These are phyloP conservation scores for Sericinus montela DNA, from an alignment of 2,888 invertebrate species.

Conservation along the genomic window DNA sequence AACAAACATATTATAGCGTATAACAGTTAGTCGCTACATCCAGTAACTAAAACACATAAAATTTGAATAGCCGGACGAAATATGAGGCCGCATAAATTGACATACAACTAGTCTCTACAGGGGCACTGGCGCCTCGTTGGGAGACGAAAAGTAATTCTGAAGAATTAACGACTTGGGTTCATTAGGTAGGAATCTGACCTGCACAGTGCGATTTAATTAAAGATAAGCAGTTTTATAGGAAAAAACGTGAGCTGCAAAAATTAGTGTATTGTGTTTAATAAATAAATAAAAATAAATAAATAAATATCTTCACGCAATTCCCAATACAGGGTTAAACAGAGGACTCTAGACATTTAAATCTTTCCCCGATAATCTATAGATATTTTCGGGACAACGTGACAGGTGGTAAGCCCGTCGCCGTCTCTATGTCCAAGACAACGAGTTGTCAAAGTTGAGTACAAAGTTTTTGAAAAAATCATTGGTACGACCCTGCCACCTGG, in stretches of 20 bases:
- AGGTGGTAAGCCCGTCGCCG: too few species aligned
- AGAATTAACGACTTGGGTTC: conserved; percentile 48
- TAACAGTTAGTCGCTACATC: conserved; percentile 1
- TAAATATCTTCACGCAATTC: too few species aligned
- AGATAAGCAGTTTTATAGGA: conserved; percentile 5
- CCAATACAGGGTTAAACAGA: too few species aligned
- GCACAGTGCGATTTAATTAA: conserved; percentile 22
- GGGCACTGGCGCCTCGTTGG: conserved; percentile 34
- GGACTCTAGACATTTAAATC: too few species aligned
- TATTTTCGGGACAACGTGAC: too few species aligned
- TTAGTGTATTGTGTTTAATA: too few species aligned
- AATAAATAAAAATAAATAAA: too few species aligned
- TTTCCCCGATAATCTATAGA: too few species aligned
- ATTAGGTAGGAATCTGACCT: conserved; percentile 42
- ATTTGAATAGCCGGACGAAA: conserved; percentile 15
- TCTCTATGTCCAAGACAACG: too few species aligned
- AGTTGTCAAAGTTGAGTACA: too few species aligned
- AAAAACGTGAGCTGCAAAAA: background rate
- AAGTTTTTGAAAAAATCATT: too few species aligned
- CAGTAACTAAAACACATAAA: background rate
- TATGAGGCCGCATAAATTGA: conserved; percentile 19
- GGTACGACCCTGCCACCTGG: too few species aligned
- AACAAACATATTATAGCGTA: conserved; percentile 5
- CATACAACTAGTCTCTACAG: conserved; percentile 4
- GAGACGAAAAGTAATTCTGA: conserved; percentile 55